phyloP scores from a whole-genome alignment of 2,113 vertebrate species.

The Paradoxurus hermaphroditus region DNA sequence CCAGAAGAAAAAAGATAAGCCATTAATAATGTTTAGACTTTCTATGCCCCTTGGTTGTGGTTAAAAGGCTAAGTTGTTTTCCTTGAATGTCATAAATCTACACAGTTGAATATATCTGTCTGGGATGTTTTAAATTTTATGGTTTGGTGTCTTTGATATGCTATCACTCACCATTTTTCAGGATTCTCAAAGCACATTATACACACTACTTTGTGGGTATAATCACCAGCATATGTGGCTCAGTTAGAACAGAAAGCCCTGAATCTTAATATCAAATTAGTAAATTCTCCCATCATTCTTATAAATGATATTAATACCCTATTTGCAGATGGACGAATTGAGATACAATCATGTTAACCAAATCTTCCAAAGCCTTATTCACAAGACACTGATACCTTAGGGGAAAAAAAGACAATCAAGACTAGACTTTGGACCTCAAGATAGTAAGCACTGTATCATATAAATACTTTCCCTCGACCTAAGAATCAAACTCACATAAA shows the following conservation, averaged over 20 bases:
- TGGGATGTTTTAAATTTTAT: background rate
- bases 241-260: conserved; percentile 3
- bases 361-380: background rate
- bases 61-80: background rate
- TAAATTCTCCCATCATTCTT: conserved; percentile 9
- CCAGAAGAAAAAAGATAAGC: background rate
- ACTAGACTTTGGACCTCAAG: background rate
- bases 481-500: conserved; percentile 4
- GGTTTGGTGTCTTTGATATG: background rate
- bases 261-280: conserved; percentile 2
- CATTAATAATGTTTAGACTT: conserved; percentile 34
- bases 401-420: background rate
- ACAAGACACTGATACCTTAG: background rate
- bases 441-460: background rate
- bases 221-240: background rate
- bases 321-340: background rate
- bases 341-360: background rate
- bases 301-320: background rate
- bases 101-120: background rate
- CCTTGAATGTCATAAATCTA: background rate
- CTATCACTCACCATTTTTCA: background rate
- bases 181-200: background rate
- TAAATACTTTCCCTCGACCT: background rate
- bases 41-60: background rate
- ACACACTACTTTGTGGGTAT: background rate